Evolutionary conservation across 2,113 vertebrate genomes (phyloP), one percentile per base, ranked within the genome.

Genomic region (Potamarius usumacintae): DNA sequence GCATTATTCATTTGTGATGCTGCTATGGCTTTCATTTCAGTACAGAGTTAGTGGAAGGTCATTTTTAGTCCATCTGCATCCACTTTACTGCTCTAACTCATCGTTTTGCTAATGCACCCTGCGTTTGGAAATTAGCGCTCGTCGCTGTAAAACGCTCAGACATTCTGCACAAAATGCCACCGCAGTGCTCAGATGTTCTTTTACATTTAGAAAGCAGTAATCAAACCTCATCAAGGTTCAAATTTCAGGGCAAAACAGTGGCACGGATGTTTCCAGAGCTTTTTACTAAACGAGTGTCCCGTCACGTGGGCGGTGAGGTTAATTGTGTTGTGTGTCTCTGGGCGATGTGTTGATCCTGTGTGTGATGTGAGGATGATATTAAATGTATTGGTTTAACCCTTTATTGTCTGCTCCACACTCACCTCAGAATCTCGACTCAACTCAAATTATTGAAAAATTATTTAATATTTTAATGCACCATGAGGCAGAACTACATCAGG

Each of bases 221-320:
- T 85, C 50, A 87, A 62, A 81, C 85, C 30, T 82, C 60, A 79
- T 90, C 88, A 88, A 86, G 82, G 83, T 48, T 52, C 20, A 69
- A 72, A 30, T 89, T 77, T 83, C 55, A 57, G 76, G 42, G 55
- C 57, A 63, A n/a, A 78, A 83, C 81, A 82, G 34, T 69, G 84
- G 83, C 4, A 58, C 57, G 52, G 86, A 87, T 65, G 79, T 80
- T 87, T 89, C 65, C 34, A 85, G 85, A 57, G 30, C 60, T 55
- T 65, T 82, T 27, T 17, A 79, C 11, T 53, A 52, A 87, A 87
- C 52, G 22, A 87, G 65, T n/a, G 20, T 69, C 34, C 6, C 55
- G 17, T 83, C 62, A 30, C 30, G 30, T 1, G 0, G n/a, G n/a
- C n/a, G 50, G 72, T 27, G 53, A 87, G 83, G 85, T 91, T 87